phyloP scores from a whole-genome alignment of 2,888 invertebrate genomes.

The Axea sp. region DNA sequence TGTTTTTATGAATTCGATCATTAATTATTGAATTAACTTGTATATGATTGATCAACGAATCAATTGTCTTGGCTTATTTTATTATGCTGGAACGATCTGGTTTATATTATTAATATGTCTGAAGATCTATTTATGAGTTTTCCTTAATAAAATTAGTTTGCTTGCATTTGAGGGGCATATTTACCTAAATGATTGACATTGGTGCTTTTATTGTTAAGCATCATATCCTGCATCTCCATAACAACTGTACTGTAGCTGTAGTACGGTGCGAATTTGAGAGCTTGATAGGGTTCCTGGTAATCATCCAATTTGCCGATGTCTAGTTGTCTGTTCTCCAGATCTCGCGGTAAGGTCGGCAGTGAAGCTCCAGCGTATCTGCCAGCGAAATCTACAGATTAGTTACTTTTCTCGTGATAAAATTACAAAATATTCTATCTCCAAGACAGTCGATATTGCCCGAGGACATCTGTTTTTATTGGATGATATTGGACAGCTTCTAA shows the following conservation, averaged over 20 bases:
- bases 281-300: slow-evolving; percentile 90
- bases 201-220: slow-evolving; percentile 80
- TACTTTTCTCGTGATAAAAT: slow-evolving; percentile 39
- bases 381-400: slow-evolving; percentile 57
- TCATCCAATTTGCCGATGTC: slow-evolving; percentile 85
- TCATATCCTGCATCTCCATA: slow-evolving; percentile 87
- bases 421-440: slow-evolving; percentile 55
- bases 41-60: no score
- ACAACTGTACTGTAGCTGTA: slow-evolving; percentile 88
- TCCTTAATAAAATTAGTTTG: slow-evolving; percentile 1
- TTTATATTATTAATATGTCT: no score
- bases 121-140: neutral
- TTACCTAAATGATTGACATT: slow-evolving; percentile 77
- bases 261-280: slow-evolving; percentile 87
- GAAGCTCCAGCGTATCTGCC: slow-evolving; percentile 77
- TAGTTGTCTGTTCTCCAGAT: slow-evolving; percentile 81
- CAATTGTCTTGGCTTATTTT: no score
- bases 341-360: slow-evolving; percentile 77
- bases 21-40: neutral
- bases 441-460: slow-evolving; percentile 68
- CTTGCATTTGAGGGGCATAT: slow-evolving; percentile 1
- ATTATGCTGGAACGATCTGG: no score
- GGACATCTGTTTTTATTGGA: slow-evolving; percentile 66
- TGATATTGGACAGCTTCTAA: slow-evolving; percentile 71
- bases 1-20: neutral